Evolutionary conservation across 2,797 vertebrate species (phyloP).

Genomic region (Ctenosaura bakeri): DNA sequence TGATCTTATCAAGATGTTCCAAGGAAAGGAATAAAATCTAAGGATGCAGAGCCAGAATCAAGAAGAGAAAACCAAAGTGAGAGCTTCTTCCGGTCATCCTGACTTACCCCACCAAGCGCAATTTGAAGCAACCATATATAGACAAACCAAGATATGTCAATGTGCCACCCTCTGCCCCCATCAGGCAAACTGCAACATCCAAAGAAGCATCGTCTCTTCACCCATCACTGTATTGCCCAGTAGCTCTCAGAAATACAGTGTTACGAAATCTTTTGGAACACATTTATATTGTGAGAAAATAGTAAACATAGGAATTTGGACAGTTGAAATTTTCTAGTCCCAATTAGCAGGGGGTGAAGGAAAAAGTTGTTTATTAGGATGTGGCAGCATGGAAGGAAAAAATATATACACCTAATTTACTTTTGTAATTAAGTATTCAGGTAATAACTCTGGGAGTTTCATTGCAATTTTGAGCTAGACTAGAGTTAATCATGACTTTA

Average conservation of each 20-base stretch:
- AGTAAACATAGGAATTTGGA: neutral
- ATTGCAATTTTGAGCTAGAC: neutral
- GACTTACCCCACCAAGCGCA: neutral
- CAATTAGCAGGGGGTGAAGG: neutral
- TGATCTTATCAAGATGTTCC: neutral
- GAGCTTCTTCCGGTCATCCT: neutral
- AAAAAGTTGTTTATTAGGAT: neutral
- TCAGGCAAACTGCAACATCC: neutral
- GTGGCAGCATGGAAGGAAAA: neutral
- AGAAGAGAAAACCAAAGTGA: neutral
- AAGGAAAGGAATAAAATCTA: neutral
- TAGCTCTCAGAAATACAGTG: too few species aligned
- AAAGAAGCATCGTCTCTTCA: neutral
- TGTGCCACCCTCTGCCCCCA: neutral
- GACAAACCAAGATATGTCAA: neutral
- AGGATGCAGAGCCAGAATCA: neutral
- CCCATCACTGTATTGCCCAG: neutral
- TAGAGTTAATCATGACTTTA: constrained; percentile 1
- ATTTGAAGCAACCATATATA: neutral
- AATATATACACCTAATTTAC: neutral
- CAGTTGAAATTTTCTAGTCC: too few species aligned
- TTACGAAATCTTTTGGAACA: neutral
- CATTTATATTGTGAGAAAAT: neutral
- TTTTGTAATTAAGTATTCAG: constrained; percentile 10
- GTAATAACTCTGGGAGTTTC: neutral